A percentile compares a stretch with the other conserved stretches of the same genome.
Evolutionary conservation across 92 coral and sea anemone species (phyloP).

Genomic region (Ricordea florida): DNA sequence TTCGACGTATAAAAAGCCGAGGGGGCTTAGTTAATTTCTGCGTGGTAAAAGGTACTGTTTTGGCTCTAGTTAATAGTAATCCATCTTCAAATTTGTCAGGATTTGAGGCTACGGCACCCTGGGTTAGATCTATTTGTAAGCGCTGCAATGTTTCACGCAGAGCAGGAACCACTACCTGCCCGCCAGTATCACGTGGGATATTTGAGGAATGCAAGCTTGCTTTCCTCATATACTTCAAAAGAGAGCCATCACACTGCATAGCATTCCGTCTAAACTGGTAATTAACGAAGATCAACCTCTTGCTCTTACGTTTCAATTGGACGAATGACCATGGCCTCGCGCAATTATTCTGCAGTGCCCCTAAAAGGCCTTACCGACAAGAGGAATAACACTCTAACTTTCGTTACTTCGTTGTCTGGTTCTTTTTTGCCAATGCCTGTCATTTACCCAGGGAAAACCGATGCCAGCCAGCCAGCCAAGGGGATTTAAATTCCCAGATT

Average conservation of each 20-base stretch:
- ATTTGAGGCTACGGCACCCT: conserved; percentile 48
- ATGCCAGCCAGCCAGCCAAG: conserved; percentile 55
- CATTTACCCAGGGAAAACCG: conserved; percentile 54
- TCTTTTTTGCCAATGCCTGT: conserved; percentile 58
- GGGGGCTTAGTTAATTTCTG: neutral
- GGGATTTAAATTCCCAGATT: conserved; percentile 52
- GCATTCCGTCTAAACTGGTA: conserved; percentile 56
- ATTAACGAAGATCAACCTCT: conserved; percentile 60
- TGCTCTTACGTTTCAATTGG: conserved; percentile 56
- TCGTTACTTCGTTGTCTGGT: conserved; percentile 40
- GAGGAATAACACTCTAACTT: conserved; percentile 52
- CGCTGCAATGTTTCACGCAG: conserved; percentile 55
- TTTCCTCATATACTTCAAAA: neutral
- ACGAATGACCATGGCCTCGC: conserved; percentile 65
- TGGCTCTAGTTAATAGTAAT: neutral
- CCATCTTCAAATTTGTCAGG: conserved; percentile 19
- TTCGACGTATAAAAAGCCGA: conserved; percentile 36
- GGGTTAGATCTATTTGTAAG: conserved; percentile 59
- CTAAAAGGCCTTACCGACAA: conserved; percentile 46
- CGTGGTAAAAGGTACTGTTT: conserved; percentile 10
- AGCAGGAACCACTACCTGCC: conserved; percentile 62
- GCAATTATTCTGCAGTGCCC: conserved; percentile 43
- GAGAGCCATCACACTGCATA: conserved; percentile 23
- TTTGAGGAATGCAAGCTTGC: conserved; percentile 60
- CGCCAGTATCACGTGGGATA: conserved; percentile 59